phyloP scores from a whole-genome alignment of 2,113 vertebrate species.

The Anoplopoma fimbria region DNA sequence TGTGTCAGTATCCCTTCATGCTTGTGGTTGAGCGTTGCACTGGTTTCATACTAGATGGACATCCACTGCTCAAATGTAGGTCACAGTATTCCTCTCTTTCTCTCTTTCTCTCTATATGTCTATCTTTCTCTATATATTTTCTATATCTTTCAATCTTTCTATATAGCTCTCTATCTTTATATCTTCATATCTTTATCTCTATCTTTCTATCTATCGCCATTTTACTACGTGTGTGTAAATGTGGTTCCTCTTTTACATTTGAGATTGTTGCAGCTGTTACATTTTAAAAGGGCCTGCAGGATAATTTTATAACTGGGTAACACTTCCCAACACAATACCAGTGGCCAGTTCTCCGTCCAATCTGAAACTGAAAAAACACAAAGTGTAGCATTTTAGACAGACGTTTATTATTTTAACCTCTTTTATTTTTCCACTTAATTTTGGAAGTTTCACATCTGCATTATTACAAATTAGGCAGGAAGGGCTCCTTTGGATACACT shows the following conservation, averaged over 20 bases:
- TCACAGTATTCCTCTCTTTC: conserved; percentile 41
- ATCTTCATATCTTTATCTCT: conserved; percentile 1
- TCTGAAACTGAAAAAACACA: background rate
- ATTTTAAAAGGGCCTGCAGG: background rate
- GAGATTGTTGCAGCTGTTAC: background rate
- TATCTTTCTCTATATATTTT: too few species aligned
- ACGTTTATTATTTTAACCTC: too few species aligned
- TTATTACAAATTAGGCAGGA: background rate
- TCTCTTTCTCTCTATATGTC: background rate
- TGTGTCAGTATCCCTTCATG: background rate
- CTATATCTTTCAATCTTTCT: conserved; percentile 1
- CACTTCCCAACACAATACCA: background rate
- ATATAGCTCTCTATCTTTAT: background rate
- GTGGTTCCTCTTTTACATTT: background rate
- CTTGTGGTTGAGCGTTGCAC: conserved; percentile 6
- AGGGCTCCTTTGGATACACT: background rate
- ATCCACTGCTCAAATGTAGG: conserved; percentile 68
- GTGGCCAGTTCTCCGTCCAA: background rate
- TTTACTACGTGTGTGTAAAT: too few species aligned
- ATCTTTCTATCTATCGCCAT: conserved; percentile 6
- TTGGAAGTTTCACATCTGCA: background rate
- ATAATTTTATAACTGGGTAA: background rate
- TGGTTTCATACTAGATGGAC: conserved; percentile 13
- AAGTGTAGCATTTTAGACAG: background rate
- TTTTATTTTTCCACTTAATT: background rate